These are phyloP conservation scores for Argyresthia albistria DNA, from an alignment of 2,888 invertebrate genomes.

Conservation along the genomic window DNA sequence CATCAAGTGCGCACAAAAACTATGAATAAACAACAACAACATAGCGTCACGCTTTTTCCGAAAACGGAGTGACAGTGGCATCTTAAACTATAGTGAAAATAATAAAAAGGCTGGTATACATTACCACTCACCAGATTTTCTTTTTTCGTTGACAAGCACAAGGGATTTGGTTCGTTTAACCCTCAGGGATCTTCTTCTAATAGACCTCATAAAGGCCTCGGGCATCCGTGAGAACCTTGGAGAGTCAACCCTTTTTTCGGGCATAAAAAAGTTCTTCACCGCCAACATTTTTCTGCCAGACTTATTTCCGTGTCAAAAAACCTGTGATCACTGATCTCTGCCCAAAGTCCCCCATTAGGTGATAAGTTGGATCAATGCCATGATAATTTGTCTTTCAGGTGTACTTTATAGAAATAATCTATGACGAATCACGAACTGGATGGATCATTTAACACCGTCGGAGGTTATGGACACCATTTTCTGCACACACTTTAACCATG, in stretches of 20 bases:
- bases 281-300: constrained; percentile 68
- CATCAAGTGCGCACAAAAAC: no score
- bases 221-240: constrained; percentile 78
- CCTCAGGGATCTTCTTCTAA: constrained; percentile 78
- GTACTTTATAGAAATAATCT: background rate
- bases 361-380: constrained; percentile 15
- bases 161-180: constrained; percentile 83
- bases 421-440: background rate
- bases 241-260: constrained; percentile 73
- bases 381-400: background rate
- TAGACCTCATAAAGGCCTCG: constrained; percentile 81
- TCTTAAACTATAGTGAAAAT: no score
- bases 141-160: constrained; percentile 80
- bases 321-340: no score
- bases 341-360: background rate
- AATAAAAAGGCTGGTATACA: no score
- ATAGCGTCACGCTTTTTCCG: no score
- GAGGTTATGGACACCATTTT: background rate
- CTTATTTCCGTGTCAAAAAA: background rate
- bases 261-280: constrained; percentile 83
- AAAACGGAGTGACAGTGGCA: no score
- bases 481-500: background rate
- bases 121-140: constrained; percentile 84
- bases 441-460: background rate
- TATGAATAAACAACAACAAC: no score